Evolutionary conservation across 2,113 vertebrate genomes (phyloP).

Genomic region (Patagioenas fasciata): DNA sequence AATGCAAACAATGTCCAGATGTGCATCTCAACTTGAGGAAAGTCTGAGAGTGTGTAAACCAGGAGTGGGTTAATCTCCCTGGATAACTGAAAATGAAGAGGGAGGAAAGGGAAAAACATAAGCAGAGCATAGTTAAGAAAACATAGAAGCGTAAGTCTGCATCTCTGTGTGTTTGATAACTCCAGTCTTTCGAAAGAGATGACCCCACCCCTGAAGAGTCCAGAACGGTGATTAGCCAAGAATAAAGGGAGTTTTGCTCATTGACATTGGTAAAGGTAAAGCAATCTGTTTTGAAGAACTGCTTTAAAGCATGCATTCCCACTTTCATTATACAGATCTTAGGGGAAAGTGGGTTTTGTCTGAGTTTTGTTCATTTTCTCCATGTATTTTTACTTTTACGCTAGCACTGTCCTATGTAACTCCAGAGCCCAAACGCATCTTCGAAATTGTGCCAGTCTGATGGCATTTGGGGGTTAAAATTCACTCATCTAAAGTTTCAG

Average conservation of each 20-base stretch:
- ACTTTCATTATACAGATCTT: neutral
- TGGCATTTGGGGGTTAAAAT: neutral
- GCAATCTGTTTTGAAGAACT: neutral
- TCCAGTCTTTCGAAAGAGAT: neutral
- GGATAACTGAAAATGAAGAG: neutral
- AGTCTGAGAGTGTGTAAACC: neutral
- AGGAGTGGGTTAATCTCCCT: neutral
- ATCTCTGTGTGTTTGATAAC: neutral
- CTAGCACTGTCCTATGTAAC: neutral
- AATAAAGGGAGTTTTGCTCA: neutral
- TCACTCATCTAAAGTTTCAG: neutral
- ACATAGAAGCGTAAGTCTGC: neutral
- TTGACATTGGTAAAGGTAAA: neutral
- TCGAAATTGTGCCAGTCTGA: neutral
- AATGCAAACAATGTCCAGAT: conserved; percentile 46
- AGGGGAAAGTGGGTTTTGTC: neutral
- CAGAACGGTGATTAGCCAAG: neutral
- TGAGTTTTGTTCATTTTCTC: neutral
- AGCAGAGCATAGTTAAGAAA: neutral
- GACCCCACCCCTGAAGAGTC: neutral
- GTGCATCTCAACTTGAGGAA: neutral
- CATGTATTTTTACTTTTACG: neutral
- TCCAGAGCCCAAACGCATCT: neutral
- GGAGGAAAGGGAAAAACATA: neutral
- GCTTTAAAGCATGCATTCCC: neutral